Conservation (phyloP, 2,113 vertebrate genomes). For the Paramormyrops kingsleyae region DNA sequence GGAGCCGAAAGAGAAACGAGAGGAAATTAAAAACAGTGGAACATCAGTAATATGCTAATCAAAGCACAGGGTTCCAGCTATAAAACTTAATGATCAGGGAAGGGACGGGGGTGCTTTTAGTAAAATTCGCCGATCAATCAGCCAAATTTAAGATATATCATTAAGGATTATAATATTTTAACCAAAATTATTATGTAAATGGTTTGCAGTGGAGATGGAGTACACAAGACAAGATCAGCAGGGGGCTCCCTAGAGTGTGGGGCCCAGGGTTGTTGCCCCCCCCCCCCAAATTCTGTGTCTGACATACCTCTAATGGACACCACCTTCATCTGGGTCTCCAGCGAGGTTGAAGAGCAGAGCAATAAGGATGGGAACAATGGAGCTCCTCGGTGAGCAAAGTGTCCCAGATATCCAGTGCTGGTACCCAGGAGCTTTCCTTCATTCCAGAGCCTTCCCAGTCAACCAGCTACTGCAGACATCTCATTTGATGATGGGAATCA, state of each 20-base stretch:
- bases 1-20: neutral
- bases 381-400: too few species aligned
- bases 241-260: neutral
- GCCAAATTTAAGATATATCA: neutral
- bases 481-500: neutral
- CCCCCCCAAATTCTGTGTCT: too few species aligned
- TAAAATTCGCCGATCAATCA: neutral
- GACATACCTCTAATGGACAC: neutral
- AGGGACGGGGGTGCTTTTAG: neutral
- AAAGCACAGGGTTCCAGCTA: neutral
- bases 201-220: neutral
- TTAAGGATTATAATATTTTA: neutral
- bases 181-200: neutral
- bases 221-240: neutral
- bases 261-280: neutral
- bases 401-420: too few species aligned
- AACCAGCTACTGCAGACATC: neutral
- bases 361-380: neutral
- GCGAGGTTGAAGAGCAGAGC: neutral
- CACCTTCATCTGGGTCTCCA: neutral
- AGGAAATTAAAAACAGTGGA: neutral
- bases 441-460: neutral
- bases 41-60: neutral
- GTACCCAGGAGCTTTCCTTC: neutral
- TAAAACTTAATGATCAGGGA: neutral